Base-by-base conservation (phyloP, 2,888 invertebrate genomes). In the Coenonympha arcania region DNA sequence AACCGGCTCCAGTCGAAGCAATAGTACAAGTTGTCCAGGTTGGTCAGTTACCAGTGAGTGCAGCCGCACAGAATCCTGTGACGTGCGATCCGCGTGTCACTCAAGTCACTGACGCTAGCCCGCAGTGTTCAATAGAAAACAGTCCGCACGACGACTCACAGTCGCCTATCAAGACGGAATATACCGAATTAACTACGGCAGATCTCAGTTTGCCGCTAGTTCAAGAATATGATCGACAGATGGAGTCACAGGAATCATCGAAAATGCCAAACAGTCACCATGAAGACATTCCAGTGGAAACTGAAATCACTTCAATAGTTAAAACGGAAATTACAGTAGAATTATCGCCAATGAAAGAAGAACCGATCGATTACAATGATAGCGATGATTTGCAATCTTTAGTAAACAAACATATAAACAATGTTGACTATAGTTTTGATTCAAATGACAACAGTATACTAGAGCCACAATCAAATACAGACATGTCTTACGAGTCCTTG, bases 11-110 rank as follows among this genome's bases (percentile, higher is more conserved):
- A 64, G 46, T 64, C 22, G 66, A 76, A 56, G 46, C 65, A 5
- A 76, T 87, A 5, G 88, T 90, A 1, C 88, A 90, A 66, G 88
- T 90, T 1, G 90, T 90, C 0, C 90, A 90, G 65, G 81, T 90
- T 2, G 87, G 86, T 1, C 85, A 86, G 55, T 55, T 82, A 34
- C 81, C 86, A 5, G 83, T 85, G 1, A 86, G 78, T 56, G 76
- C 82, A 26, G 68, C 78, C n/a, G 83, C 82, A 1, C 86, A 85
- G 66, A 86, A 86, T 56, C 81, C 84, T 28, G 72, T 86, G 4
- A 80, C 79, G 6, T 85, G 85, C 55, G 85, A 86, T 55, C 85
- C 85, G 11, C 75, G 85, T 6, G 84, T 86, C 6, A 86, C 84
- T 4, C 86, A 84, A 56, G 86, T 83, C 3, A 77, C 82, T 8